Evolutionary conservation across 1,140 invertebrate species (phyloP), one percentile per base, ranked within the genome.

Genomic region (Gyrodactylus bullatarudis): DNA sequence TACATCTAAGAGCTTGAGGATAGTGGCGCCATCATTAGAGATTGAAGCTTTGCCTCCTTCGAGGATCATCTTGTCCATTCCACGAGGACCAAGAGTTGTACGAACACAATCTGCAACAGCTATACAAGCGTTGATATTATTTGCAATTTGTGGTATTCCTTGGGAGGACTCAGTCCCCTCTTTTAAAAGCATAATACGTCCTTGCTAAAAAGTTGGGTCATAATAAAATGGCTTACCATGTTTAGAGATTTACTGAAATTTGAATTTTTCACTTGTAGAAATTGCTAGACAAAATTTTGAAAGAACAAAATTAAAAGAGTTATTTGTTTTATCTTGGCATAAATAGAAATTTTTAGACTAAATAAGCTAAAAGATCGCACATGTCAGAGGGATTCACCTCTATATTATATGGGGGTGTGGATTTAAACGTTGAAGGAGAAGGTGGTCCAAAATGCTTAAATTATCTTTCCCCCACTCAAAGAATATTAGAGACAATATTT

Each of bases 121-220:
- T 82, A 91, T 88, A 80, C 95, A 99, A n/a, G 95, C 95, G 86
- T 91, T 96, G 80, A 99, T 98, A 81, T 99, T 99, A 68, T 90
- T 95, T 75, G 98, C 86, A 69, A 99, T 83, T 80, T 99, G 94
- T 1, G 88, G 86, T 78, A 91, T 92, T 34, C 94, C 95, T 82
- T 99, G 92, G 21, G 88, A 87, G 75, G 87, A 86, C 79, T 98
- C 93, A 23, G 95, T 98, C 19, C 95, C 95, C 81, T 99, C 94
- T 84, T 93, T 94, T 76, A 99, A 82, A 70, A 99, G 83, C 77
- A 99, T 87, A 77, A 99, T 97, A 85, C 94, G 92, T 76, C 89
- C 89, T 87, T 95, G 90, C 91, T 81, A 75, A 26, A 24, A 26
- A n/a, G n/a, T 26, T 71, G 69, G 21, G 69, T 71, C 22, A 71